Conservation (phyloP, 2,797 vertebrate species). For the Sebastes elongatus region DNA sequence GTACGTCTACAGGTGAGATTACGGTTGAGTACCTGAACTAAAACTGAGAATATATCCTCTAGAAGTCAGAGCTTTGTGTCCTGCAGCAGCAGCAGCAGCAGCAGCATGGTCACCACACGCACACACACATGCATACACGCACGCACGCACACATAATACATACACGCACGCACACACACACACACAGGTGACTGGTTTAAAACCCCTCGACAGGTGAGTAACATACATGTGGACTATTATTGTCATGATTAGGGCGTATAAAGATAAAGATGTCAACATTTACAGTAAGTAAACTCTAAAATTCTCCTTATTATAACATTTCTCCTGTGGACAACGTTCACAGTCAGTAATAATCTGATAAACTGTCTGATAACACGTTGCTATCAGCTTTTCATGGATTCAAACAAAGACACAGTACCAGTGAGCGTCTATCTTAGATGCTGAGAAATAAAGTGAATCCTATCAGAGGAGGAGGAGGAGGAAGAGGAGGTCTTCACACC, state of each 20-base stretch:
- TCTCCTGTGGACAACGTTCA: constrained; percentile 41
- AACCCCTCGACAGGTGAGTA: constrained; percentile 34
- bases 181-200: constrained; percentile 38
- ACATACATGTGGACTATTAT: constrained; percentile 30
- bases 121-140: not conserved
- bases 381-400: constrained; percentile 29
- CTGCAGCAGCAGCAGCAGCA: constrained; percentile 34
- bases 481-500: constrained; percentile 3
- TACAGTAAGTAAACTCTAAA: constrained; percentile 60
- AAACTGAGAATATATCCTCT: constrained; percentile 22
- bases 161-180: not conserved
- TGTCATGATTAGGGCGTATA: constrained; percentile 32
- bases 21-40: constrained; percentile 43
- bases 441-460: constrained; percentile 43
- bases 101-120: not conserved
- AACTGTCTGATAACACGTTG: constrained; percentile 48
- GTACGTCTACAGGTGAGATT: constrained; percentile 18
- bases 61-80: constrained; percentile 29
- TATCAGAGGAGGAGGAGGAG: not conserved
- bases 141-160: not conserved
- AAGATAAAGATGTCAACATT: constrained; percentile 45
- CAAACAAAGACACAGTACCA: constrained; percentile 45
- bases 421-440: constrained; percentile 33
- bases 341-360: constrained; percentile 49
- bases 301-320: constrained; percentile 10